Base-by-base conservation (phyloP, 2,888 invertebrate genomes). In the Tipula helvola region DNA sequence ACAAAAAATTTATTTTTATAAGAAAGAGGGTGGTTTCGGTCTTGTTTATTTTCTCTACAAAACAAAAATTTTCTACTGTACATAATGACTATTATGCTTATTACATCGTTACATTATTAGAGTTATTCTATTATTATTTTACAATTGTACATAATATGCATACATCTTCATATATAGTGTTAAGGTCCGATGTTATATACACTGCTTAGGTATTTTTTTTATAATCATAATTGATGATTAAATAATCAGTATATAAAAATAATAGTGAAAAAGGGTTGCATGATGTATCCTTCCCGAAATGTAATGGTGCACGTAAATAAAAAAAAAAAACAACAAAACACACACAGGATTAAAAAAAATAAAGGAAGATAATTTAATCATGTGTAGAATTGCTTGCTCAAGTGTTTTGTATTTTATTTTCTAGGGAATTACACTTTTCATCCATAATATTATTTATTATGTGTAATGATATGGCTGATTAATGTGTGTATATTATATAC, bases 361-460 rank as follows among this genome's bases (percentile, higher is more conserved):
- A 71, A 71, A 71, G 71, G 71, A 71, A 71, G 71, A 71, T 71
- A 71, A 71, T 71, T 71, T 71, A 71, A 71, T 71, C 71, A 71
- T 71, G 71, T 71, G 71, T 71, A 10, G 71, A 71, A 71, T 71
- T 71, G 71, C 71, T 71, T 71, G 71, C 71, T 71, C 71, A 71
- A 71, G 71, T 71, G 71, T 71, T 71, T 71, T 71, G 28, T 71
- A 28, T 71, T 71, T 71, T 71, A 71, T 71, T 71, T 71, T 71
- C 71, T 71, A 71, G 71, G 71, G 71, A 71, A 71, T 71, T 71
- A 71, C 71, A 71, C 71, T 71, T 71, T 71, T 71, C 28, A 71
- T 71, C 71, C 71, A 71, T 71, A 71, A 71, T 71, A 28, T 71
- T 28, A 71, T 71, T 71, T 71, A 71, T 71, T 71, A 71, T 71